phyloP scores from a whole-genome alignment of 1,140 invertebrate species.

The Meloidogyne floridensis region DNA sequence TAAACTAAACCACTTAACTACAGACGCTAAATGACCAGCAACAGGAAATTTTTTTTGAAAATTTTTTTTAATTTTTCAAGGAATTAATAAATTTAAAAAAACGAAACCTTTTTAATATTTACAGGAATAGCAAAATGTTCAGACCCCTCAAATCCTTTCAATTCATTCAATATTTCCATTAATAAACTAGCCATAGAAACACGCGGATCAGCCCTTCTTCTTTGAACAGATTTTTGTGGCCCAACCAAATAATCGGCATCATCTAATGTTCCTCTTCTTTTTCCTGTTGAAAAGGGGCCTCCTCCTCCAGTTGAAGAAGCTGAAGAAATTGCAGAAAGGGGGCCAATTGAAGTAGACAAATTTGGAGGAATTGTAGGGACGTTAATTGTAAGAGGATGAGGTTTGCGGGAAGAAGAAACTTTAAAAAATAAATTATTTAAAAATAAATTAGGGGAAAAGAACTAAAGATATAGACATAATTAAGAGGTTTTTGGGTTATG shows the following conservation, averaged over 20 bases:
- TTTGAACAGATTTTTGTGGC: conserved; percentile 76
- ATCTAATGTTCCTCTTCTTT: conserved; percentile 66
- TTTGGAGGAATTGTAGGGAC: conserved; percentile 12
- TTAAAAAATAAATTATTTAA: conserved; percentile 13
- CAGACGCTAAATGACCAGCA: no score
- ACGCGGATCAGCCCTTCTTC: conserved; percentile 91
- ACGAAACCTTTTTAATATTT: conserved; percentile 77
- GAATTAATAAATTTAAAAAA: neutral
- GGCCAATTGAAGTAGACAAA: conserved; percentile 14
- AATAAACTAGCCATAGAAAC: conserved; percentile 89
- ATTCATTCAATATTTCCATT: conserved; percentile 88
- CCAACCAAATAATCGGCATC: conserved; percentile 72
- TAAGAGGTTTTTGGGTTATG: no score
- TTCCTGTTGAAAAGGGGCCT: conserved; percentile 33
- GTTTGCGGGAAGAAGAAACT: neutral
- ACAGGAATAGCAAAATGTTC: conserved; percentile 91
- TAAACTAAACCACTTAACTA: no score
- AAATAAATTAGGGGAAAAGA: neutral
- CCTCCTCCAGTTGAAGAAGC: conserved; percentile 15
- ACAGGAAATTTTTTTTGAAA: no score
- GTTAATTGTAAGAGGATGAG: conserved; percentile 20
- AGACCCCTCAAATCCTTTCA: conserved; percentile 86
- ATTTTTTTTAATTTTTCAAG: neutral
- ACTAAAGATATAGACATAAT: no score
- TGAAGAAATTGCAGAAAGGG: conserved; percentile 27